Conservation (phyloP, 2,113 vertebrate genomes). For the Pelecanus crispus region DNA sequence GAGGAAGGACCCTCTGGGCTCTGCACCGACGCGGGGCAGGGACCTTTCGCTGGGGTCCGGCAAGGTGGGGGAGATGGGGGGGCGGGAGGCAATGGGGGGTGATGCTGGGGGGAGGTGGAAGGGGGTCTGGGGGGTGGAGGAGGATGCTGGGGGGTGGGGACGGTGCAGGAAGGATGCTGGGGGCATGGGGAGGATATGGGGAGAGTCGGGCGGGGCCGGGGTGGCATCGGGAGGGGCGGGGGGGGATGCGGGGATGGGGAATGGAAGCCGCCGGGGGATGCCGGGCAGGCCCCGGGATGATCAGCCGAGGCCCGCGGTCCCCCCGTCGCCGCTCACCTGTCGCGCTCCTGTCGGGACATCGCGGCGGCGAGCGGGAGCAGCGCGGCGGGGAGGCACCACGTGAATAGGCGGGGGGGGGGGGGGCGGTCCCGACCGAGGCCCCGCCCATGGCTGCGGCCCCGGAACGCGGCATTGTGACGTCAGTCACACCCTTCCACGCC, state of each 20-base stretch:
- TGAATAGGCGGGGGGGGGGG: too few relatives aligned
- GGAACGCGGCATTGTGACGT: too few relatives aligned
- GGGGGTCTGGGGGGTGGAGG: neutral
- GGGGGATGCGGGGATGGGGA: neutral
- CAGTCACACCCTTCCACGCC: too few relatives aligned
- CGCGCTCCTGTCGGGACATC: neutral
- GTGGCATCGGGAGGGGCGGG: neutral
- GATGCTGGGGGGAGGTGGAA: neutral
- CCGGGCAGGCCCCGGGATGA: neutral
- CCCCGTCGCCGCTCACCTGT: neutral
- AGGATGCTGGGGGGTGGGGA: neutral
- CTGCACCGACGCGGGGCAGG: neutral
- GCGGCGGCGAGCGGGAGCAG: neutral
- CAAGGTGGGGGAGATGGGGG: neutral
- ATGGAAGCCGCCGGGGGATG: too few relatives aligned
- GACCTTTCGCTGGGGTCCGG: neutral
- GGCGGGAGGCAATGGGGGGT: neutral
- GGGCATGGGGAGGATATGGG: neutral
- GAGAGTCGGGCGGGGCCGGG: too few relatives aligned
- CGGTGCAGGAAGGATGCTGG: neutral
- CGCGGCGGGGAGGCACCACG: neutral
- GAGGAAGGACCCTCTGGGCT: neutral
- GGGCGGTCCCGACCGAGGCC: neutral
- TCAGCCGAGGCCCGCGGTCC: neutral
- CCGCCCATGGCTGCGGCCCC: neutral